Evolutionary conservation across 1,140 invertebrate species (phyloP), one percentile per base, ranked within the genome.

Genomic region (Orchestia grillus): DNA sequence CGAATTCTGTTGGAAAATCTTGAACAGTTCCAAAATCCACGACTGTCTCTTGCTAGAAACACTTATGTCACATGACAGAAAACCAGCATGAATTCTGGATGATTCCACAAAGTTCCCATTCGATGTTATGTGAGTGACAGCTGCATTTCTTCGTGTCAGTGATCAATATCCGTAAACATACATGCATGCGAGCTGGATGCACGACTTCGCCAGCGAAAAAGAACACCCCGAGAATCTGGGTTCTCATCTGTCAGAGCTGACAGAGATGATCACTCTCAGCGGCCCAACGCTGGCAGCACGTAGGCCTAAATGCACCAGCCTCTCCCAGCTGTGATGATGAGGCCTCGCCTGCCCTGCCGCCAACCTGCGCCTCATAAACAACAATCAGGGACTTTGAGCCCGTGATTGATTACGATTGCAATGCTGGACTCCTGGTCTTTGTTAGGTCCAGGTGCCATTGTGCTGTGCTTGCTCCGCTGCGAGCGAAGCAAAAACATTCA

Each of bases 371-470:
- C 88, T 90, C 88, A 90, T 90, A 42, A 42, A 90, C 88, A 90
- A 90, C 88, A 90, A 90, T 90, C 88, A 90, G 88, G 4, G 88
- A 44, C 41, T 44, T 90, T 3, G n/a, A 41, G 88, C 88, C 42
- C 88, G 88, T 42, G 88, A 90, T 90, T 90, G 88, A 90, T 90
- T 42, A 90, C 88, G 43, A 44, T 42, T 90, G 88, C 88, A 11
- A 42, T 90, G 28, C 43, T 90, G 3, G 43, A 36, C 43, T 42
- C 88, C 43, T 8, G n/a, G 4, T 36, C 62, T 77, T 77, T 77
- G 62, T 77, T 15, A 15, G 11, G 3, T 77, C 11, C 28, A 77
- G 62, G 62, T 77, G 6, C 47, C 36, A 77, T 77, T 77, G 62
- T 77, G 28, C 36, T 36, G 62, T 77, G 28, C 62, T 36, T 77